Evolutionary conservation across 2,113 vertebrate species (phyloP), one percentile per base, ranked within the genome.

Genomic region (Xyrauchen texanus): DNA sequence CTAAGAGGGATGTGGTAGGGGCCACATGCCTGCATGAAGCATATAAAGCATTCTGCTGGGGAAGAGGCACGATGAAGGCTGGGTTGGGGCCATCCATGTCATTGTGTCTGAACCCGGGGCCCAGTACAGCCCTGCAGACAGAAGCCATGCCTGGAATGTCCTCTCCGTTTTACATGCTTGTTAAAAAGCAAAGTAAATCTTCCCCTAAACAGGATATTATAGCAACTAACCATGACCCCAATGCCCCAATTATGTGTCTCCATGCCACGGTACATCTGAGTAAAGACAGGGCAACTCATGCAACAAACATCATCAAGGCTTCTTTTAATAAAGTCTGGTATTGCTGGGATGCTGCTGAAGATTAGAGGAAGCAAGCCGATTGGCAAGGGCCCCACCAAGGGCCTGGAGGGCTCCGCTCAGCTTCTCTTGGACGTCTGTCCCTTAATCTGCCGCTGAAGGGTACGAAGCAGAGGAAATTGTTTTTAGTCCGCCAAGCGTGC

Each of bases 381-480:
- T 74, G 87, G 88, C 89, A 86, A 85, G 80, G 68, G 85, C 86
- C 86, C 87, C 91, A 87, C 84, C 84, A 80, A 89, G 88, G 88
- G 58, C 73, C 79, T 49, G 51, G 65, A 34, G 70, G 72, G 89
- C 87, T 86, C 76, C 44, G 78, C 78, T 85, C 87, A 82, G 85
- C 89, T 88, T 87, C 90, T 76, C 85, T 91, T 86, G 85, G 88
- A 90, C 89, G 91, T 91, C 86, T 88, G 89, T 85, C 89, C 90
- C 90, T 88, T 93, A 91, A 91, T 92, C 91, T 87, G 81, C 87
- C 89, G 91, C 91, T 89, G 87, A 90, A 87, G 91, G 91, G 88
- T 81, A 86, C 90, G 45, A 86, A 87, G 90, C 89, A 88, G 88
- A 93, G 95, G 95, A 93, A 92, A 95, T 90, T 92, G 93, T 91